Evolutionary conservation across 2,888 invertebrate species (phyloP).

Genomic region (Orchesellides sinensis): DNA sequence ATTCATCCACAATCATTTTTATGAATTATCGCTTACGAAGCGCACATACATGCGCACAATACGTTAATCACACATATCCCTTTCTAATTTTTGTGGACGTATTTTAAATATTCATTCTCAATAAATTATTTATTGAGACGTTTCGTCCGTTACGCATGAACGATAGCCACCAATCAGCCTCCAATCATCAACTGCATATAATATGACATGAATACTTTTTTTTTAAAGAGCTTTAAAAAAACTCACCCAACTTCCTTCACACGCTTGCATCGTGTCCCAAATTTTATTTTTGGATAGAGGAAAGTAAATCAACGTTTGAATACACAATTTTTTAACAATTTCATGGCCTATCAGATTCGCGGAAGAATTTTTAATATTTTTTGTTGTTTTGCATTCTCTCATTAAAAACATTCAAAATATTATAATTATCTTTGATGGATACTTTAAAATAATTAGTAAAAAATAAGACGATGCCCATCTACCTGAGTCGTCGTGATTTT

Average conservation of each 20-base stretch:
- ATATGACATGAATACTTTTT: not conserved
- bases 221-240: not conserved
- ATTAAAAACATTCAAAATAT: no score
- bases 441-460: no score
- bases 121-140: not conserved
- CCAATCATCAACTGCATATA: not conserved
- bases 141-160: not conserved
- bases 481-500: not conserved
- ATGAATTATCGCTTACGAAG: no score
- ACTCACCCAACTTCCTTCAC: constrained; percentile 6
- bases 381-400: no score
- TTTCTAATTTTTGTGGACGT: no score
- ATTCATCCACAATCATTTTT: not conserved
- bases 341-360: constrained; percentile 11
- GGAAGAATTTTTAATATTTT: not conserved
- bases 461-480: not conserved
- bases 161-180: not conserved
- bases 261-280: no score
- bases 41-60: no score
- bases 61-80: no score
- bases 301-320: no score
- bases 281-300: no score
- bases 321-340: constrained; percentile 4
- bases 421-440: no score
- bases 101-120: no score